phyloP scores from a whole-genome alignment of 2,797 vertebrate genomes.

The Siniperca undulata region DNA sequence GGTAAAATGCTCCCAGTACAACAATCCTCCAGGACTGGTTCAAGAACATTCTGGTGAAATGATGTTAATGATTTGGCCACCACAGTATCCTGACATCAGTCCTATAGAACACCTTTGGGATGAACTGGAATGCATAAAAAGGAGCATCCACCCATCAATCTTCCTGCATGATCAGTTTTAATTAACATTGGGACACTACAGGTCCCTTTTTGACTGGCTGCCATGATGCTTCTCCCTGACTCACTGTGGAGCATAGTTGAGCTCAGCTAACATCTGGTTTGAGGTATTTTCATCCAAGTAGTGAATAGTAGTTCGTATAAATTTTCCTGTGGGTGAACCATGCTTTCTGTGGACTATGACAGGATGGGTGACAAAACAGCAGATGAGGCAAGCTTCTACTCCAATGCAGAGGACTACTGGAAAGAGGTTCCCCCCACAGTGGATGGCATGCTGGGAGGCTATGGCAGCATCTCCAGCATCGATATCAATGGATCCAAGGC shows the following conservation, averaged over 20 bases:
- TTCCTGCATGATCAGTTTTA: no score
- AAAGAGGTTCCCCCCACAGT: conserved; percentile 91
- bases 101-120: no score
- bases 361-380: conserved; percentile 90
- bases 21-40: no score
- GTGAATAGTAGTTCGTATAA: background rate
- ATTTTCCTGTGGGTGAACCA: background rate
- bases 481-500: conserved; percentile 95
- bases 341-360: conserved; percentile 22
- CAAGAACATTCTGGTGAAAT: background rate
- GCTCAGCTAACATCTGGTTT: background rate
- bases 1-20: no score
- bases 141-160: no score
- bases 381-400: conserved; percentile 90
- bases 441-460: conserved; percentile 97
- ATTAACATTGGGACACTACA: background rate
- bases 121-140: no score
- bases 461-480: conserved; percentile 94
- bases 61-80: no score
- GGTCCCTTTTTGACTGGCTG: background rate
- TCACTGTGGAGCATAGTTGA: background rate
- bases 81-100: no score
- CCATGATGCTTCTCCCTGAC: background rate
- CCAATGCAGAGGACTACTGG: conserved; percentile 95
- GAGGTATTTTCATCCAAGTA: background rate